Evolutionary conservation across 2,113 vertebrate genomes (phyloP).

Genomic region (Rhabdomys dilectus): DNA sequence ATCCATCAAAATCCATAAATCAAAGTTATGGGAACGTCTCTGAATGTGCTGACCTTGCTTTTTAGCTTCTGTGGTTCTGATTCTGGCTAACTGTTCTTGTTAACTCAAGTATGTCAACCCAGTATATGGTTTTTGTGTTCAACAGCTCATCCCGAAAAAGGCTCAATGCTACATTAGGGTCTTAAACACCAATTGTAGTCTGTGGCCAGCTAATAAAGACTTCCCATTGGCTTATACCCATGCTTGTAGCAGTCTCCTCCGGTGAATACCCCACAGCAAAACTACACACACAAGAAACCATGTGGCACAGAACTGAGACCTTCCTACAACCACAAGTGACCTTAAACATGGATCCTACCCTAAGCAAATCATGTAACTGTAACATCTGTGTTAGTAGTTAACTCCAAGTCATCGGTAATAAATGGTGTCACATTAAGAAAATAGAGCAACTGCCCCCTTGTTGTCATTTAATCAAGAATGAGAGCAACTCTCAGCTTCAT

Average conservation of each 20-base stretch:
- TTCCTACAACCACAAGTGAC: neutral
- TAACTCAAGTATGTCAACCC: neutral
- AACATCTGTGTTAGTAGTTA: neutral
- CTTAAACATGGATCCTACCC: neutral
- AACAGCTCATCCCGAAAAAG: neutral
- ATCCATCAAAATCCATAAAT: neutral
- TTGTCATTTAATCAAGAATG: neutral
- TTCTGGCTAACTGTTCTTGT: neutral
- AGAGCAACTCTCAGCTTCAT: neutral
- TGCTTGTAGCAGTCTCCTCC: neutral
- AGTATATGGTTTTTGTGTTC: neutral
- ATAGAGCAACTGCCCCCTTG: neutral
- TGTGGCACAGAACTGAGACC: neutral
- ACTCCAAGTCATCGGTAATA: neutral
- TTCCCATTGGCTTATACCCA: neutral
- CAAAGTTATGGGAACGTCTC: neutral
- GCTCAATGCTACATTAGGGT: neutral
- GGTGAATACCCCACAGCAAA: neutral
- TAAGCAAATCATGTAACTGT: neutral
- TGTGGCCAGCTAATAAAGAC: neutral
- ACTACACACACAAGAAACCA: neutral
- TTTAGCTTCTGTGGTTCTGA: neutral
- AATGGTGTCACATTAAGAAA: neutral
- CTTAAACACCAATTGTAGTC: neutral
- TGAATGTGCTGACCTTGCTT: neutral